Percentiles rank a stretch among this genome's conserved stretches.
These are phyloP conservation scores for Nematopogon swammerdamellus DNA, from an alignment of 2,888 invertebrate genomes.

Conservation along the genomic window DNA sequence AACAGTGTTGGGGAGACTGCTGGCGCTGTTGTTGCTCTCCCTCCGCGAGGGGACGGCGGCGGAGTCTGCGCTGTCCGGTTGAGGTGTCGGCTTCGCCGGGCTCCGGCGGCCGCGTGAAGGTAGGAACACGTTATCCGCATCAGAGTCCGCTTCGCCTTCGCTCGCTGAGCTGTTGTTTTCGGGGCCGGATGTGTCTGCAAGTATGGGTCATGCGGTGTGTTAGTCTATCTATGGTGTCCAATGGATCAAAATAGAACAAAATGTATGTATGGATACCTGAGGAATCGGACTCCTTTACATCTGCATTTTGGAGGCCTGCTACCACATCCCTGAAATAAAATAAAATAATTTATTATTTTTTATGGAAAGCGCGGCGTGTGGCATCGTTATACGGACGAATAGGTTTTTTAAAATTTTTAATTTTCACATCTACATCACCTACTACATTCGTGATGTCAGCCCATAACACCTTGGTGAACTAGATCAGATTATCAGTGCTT, in stretches of 20 bases:
- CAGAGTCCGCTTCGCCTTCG: constrained; percentile 47
- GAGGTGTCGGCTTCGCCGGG: too few relatives aligned
- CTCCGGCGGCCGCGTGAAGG: constrained; percentile 39
- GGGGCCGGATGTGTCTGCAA: constrained; percentile 63
- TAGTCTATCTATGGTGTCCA: neutral
- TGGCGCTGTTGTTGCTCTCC: constrained; percentile 17
- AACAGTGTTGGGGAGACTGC: constrained; percentile 30
- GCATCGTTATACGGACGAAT: too few relatives aligned
- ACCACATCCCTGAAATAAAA: constrained; percentile 60
- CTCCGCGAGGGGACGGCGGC: constrained; percentile 20
- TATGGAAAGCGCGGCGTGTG: too few relatives aligned
- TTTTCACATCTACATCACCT: too few relatives aligned
- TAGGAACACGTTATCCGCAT: constrained; percentile 47
- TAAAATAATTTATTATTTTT: constrained; percentile 2
- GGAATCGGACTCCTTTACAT: constrained; percentile 55
- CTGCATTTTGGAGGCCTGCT: constrained; percentile 65
- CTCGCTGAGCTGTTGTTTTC: constrained; percentile 58
- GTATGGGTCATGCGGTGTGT: too few relatives aligned
- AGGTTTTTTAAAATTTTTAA: too few relatives aligned
- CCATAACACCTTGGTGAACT: too few relatives aligned
- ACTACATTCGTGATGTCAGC: too few relatives aligned
- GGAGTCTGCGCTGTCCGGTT: too few relatives aligned
- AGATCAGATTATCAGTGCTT: too few relatives aligned
- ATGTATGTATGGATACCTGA: constrained; percentile 26
- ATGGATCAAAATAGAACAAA: neutral